These are phyloP conservation scores for Poecile atricapillus DNA, from an alignment of 2,113 vertebrate genomes.

Conservation along the genomic window DNA sequence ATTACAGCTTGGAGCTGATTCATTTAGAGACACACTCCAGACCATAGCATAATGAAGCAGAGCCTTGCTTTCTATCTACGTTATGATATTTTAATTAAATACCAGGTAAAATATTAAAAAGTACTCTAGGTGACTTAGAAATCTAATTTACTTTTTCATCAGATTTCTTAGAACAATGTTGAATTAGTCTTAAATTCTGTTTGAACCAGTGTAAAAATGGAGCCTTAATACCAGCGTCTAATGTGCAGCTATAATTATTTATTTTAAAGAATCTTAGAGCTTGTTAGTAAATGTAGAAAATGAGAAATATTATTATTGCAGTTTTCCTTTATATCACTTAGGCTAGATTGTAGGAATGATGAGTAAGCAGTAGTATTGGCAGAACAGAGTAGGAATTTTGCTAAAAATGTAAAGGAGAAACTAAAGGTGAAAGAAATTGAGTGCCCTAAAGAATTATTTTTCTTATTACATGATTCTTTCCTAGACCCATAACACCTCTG, in stretches of 20 bases:
- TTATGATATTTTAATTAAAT: constrained; percentile 17
- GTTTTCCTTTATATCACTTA: background rate
- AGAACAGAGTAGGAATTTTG: background rate
- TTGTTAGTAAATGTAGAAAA: background rate
- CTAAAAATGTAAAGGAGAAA: background rate
- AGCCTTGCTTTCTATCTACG: background rate
- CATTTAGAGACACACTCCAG: background rate
- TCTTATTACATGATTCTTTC: background rate
- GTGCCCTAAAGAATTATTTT: background rate
- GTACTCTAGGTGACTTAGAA: background rate
- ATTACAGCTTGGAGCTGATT: background rate
- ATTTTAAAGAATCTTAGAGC: background rate
- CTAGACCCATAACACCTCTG: background rate
- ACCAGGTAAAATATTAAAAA: background rate
- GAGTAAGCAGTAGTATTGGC: background rate
- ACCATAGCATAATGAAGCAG: background rate
- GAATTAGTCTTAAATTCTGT: background rate
- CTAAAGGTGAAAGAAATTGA: background rate
- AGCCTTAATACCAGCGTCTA: background rate
- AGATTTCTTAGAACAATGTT: background rate
- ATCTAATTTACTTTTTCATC: background rate
- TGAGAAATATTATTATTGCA: background rate
- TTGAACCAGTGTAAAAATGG: background rate
- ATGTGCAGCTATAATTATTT: background rate
- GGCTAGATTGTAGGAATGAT: background rate